Evolutionary conservation across 2,888 invertebrate genomes (phyloP).

Genomic region (Microctonus brassicae): DNA sequence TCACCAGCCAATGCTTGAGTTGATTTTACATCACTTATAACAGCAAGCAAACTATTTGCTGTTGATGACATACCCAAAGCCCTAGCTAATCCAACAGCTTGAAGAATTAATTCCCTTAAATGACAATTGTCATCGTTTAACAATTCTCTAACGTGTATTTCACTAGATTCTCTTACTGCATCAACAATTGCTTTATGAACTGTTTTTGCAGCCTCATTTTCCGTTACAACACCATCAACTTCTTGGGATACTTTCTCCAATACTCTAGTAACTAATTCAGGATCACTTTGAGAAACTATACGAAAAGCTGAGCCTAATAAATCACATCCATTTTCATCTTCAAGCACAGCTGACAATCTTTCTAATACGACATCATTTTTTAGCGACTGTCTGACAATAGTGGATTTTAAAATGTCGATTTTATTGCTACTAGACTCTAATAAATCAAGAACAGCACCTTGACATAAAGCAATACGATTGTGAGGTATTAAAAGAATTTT

Average conservation of each 20-base stretch:
- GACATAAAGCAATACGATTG: conserved; percentile 60
- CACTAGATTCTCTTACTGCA: conserved; percentile 76
- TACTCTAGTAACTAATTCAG: conserved; percentile 74
- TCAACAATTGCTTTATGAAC: conserved; percentile 78
- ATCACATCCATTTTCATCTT: conserved; percentile 71
- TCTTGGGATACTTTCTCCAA: conserved; percentile 75
- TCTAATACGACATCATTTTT: conserved; percentile 75
- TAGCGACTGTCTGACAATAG: conserved; percentile 71
- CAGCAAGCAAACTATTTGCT: conserved; percentile 72
- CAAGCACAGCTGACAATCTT: conserved; percentile 76
- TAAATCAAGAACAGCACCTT: conserved; percentile 55
- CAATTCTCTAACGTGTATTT: conserved; percentile 73
- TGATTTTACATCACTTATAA: conserved; percentile 73
- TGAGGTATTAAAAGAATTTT: conserved; percentile 58
- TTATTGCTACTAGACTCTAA: conserved; percentile 70
- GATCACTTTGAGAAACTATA: conserved; percentile 76
- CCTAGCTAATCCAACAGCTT: conserved; percentile 79
- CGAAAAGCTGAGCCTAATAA: conserved; percentile 77
- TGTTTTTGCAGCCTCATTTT: conserved; percentile 76
- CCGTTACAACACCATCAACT: conserved; percentile 74
- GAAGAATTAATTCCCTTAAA: conserved; percentile 71
- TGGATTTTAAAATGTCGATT: conserved; percentile 75
- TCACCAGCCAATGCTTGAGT: conserved; percentile 74
- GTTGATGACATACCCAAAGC: conserved; percentile 78
- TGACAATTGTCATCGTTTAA: conserved; percentile 71